phyloP scores from a whole-genome alignment of 2,797 vertebrate species.

The Vespertilio murinus region DNA sequence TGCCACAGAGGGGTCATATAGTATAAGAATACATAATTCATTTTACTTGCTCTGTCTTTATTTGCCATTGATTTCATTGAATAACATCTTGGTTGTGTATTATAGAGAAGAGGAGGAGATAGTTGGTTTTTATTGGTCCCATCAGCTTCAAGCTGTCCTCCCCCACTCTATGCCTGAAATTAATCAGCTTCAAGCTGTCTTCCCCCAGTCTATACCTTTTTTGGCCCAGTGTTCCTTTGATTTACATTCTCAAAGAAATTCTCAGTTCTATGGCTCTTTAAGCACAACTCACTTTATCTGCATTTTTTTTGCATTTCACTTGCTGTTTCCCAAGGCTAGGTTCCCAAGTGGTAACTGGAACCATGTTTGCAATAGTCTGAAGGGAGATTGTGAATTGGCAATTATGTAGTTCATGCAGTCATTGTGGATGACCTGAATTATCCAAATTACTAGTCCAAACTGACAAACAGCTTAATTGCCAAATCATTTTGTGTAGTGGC shows the following conservation, averaged over 20 bases:
- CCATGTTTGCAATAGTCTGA: background rate
- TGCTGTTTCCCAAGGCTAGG: slow-evolving; percentile 5
- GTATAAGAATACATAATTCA: background rate
- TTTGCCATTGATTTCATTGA: slow-evolving; percentile 51
- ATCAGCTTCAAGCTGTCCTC: slow-evolving; percentile 46
- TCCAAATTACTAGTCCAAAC: background rate
- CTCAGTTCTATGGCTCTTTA: slow-evolving; percentile 38
- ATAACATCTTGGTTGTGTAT: slow-evolving; percentile 37
- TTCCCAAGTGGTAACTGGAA: slow-evolving; percentile 40
- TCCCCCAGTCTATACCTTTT: background rate
- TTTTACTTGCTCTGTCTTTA: slow-evolving; percentile 23
- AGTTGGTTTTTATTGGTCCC: slow-evolving; percentile 16
- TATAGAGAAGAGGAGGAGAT: slow-evolving; percentile 25
- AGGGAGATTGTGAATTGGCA: background rate
- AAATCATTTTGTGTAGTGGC: background rate
- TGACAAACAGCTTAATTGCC: background rate
- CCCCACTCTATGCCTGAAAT: slow-evolving; percentile 14
- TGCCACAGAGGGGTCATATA: slow-evolving; percentile 1
- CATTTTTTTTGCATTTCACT: slow-evolving; percentile 37
- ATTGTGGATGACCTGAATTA: background rate
- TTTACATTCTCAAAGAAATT: slow-evolving; percentile 41
- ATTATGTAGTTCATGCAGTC: background rate
- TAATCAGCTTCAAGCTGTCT: slow-evolving; percentile 51
- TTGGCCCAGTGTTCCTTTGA: slow-evolving; percentile 24
- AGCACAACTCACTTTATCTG: slow-evolving; percentile 41